Base-by-base conservation (phyloP, 2,888 invertebrate genomes). In the Lordiphosa andalusiaca region DNA sequence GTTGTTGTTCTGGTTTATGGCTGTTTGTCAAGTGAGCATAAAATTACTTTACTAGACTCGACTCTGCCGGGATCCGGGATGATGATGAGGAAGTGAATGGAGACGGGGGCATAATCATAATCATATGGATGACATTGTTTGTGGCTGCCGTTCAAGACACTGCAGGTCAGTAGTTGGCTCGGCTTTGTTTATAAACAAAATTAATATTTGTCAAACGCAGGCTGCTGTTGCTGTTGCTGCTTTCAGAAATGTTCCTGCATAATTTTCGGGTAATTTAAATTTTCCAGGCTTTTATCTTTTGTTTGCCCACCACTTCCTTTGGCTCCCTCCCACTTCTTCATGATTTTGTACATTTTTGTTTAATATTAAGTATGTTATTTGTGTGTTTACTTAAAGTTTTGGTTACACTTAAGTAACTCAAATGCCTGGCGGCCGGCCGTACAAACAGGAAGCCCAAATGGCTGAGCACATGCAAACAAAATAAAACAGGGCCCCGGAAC, bases 251-350 rank as follows among this genome's bases (percentile, higher is more conserved):
- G 86, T 80, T 78, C 84, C 71, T 85, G 85, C 86, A 86, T 86
- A 87, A 87, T 87, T 86, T 85, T 84, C 73, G 81, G 83, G 86
- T 86, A 86, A 86, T 86, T 86, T 86, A 73, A 81, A 75, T 82
- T 80, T 81, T 78, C 69, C 63, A 56, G 61, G 78, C 77, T 83
- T 82, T 81, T 81, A 81, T 81, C 84, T 82, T 75, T 82, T 81
- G 80, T 84, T 81, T 84, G 80, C 69, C 50, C 58, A 55, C 16
- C 50, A 39, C 16, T 40, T 50, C 42, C 12, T 12, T 30, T 30
- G 3, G 30, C 23, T 40, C 30, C 9, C 30, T 10, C 39, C 12
- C 37, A 21, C 12, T 25, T 10, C 10, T 38, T 37, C 58, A 57
- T 64, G 73, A 71, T 60, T 65, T 64, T 83, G 81, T 81, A 73